A percentile compares a stretch with the other conserved stretches of the same genome.
Conservation (phyloP, 2,113 vertebrate species). For the Bettongia penicillata region DNA sequence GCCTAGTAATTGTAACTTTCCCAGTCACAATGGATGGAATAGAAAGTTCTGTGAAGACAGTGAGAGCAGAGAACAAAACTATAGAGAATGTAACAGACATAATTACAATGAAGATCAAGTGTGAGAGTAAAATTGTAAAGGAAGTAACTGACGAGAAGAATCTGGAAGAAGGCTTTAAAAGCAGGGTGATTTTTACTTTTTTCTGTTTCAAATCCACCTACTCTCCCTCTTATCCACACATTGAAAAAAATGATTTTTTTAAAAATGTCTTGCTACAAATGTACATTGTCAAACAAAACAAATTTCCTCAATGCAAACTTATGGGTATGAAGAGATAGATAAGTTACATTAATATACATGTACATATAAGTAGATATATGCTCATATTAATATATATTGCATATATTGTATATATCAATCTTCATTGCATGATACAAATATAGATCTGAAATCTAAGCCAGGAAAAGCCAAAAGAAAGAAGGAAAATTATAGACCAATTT, state of each 20-base stretch:
- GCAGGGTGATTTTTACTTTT: neutral
- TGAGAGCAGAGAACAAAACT: neutral
- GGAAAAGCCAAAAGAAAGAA: no score
- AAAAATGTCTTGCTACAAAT: no score
- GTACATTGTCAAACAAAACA: no score
- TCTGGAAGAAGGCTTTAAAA: neutral
- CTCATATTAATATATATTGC: neutral
- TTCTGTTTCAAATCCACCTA: neutral
- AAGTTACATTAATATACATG: no score
- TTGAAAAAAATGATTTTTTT: neutral
- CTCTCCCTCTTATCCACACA: neutral
- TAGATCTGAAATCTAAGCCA: no score
- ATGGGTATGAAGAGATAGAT: no score
- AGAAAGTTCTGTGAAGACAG: neutral
- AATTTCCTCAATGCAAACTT: no score
- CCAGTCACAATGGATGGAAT: neutral
- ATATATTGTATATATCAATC: neutral
- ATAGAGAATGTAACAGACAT: neutral
- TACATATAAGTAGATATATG: no score
- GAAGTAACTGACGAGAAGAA: neutral
- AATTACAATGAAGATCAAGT: neutral
- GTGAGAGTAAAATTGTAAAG: neutral
- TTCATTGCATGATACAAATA: no score
- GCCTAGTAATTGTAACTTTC: neutral
- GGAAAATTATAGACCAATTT: no score